Percentiles rank a stretch among this genome's conserved stretches.
phyloP scores from a whole-genome alignment of 2,888 invertebrate species.

The Andrena trimmerana region DNA sequence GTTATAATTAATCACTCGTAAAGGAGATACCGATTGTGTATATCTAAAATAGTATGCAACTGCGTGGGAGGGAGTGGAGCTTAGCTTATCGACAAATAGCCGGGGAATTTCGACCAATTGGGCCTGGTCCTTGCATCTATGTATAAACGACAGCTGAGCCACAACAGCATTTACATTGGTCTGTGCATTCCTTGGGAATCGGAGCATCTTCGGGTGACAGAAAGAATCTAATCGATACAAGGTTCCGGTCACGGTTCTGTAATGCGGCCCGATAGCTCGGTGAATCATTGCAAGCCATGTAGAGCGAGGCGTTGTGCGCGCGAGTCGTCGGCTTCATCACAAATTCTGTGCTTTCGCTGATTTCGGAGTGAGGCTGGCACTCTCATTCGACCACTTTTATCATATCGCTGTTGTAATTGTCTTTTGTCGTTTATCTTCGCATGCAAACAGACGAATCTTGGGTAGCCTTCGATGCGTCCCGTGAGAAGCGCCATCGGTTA shows the following conservation, averaged over 20 bases:
- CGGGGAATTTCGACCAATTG: slow-evolving; percentile 1
- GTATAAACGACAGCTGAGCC: not conserved
- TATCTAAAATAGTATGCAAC: not conserved
- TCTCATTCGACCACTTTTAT: slow-evolving; percentile 1
- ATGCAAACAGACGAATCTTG: not conserved
- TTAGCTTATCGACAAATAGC: not conserved
- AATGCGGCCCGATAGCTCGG: slow-evolving; percentile 13
- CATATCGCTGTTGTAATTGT: slow-evolving; percentile 15
- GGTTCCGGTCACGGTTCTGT: slow-evolving; percentile 20
- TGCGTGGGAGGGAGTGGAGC: not conserved
- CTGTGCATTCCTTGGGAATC: slow-evolving; percentile 6
- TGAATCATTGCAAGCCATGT: slow-evolving; percentile 35
- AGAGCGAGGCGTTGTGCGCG: not conserved
- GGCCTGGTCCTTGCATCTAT: not conserved
- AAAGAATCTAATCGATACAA: slow-evolving; percentile 36
- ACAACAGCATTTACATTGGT: slow-evolving; percentile 10
- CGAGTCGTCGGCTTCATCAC: not conserved
- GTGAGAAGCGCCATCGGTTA: not conserved
- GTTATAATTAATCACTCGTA: not conserved
- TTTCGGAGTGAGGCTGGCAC: not conserved
- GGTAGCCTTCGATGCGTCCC: not conserved
- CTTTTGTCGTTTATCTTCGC: slow-evolving; percentile 6
- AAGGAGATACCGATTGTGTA: not conserved
- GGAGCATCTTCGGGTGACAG: slow-evolving; percentile 25
- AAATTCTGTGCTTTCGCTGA: not conserved